These are phyloP conservation scores for Ectropis crepuscularia DNA, from an alignment of 2,888 invertebrate genomes.

Conservation along the genomic window DNA sequence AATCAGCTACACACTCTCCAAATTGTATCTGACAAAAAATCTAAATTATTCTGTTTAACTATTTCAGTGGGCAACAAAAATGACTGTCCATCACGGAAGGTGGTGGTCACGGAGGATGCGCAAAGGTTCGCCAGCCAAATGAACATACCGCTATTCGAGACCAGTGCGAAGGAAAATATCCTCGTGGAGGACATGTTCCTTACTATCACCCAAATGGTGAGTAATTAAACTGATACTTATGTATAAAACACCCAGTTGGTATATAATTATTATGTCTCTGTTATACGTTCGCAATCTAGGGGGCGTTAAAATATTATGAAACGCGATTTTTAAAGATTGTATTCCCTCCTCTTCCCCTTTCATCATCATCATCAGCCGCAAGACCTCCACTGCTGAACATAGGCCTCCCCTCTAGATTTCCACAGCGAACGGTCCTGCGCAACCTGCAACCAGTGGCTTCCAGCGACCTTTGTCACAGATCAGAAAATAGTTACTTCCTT, in stretches of 20 bases:
- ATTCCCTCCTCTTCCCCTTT: too few species aligned
- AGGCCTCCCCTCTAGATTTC: too few species aligned
- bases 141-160: conserved; percentile 98
- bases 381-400: too few species aligned
- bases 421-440: too few species aligned
- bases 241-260: background rate
- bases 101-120: conserved; percentile 98
- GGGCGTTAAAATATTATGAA: background rate
- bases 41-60: background rate
- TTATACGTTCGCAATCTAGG: background rate
- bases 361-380: too few species aligned
- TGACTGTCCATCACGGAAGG: conserved; percentile 97
- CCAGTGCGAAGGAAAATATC: conserved; percentile 99
- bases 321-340: too few species aligned
- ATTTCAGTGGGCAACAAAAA: conserved; percentile 97
- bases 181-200: conserved; percentile 99
- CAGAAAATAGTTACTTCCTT: too few species aligned
- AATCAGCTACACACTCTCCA: too few species aligned
- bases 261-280: background rate
- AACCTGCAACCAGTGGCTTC: too few species aligned
- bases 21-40: too few species aligned
- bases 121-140: conserved; percentile 98
- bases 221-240: conserved; percentile 1
- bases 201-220: conserved; percentile 87
- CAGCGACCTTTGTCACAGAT: too few species aligned